Evolutionary conservation across 2,797 vertebrate genomes (phyloP).

Genomic region (Morelia viridis): DNA sequence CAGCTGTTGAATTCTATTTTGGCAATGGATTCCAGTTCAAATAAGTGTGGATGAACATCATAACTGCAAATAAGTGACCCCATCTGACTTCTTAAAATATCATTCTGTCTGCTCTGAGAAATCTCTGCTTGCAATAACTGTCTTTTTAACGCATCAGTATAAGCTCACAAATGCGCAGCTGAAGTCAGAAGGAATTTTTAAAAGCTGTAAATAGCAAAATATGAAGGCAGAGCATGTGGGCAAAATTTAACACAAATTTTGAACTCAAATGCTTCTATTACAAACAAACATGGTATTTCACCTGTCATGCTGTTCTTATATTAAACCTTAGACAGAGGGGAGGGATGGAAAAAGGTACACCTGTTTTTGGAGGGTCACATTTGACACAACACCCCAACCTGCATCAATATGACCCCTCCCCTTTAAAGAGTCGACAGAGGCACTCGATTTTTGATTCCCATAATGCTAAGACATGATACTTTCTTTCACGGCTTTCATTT

Average conservation of each 20-base stretch:
- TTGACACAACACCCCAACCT: neutral
- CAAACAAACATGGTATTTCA: conserved; percentile 9
- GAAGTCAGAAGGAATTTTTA: conserved; percentile 20
- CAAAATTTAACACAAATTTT: conserved; percentile 19
- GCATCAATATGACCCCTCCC: neutral
- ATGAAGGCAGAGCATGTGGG: conserved; percentile 17
- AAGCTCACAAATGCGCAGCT: conserved; percentile 25
- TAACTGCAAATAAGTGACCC: conserved; percentile 71
- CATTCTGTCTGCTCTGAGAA: conserved; percentile 50
- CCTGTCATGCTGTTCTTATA: neutral
- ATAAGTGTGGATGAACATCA: conserved; percentile 61
- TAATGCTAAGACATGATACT: neutral
- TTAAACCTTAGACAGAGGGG: neutral
- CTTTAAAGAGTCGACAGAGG: neutral
- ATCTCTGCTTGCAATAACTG: conserved; percentile 15
- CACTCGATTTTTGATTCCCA: neutral
- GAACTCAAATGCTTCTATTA: conserved; percentile 28
- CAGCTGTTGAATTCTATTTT: conserved; percentile 75
- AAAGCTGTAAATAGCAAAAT: conserved; percentile 36
- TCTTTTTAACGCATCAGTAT: conserved; percentile 11
- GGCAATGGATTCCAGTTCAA: conserved; percentile 70
- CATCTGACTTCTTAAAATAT: conserved; percentile 65
- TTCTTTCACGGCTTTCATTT: neutral
- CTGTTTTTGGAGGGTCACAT: neutral
- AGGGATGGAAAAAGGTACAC: neutral